Base-by-base conservation (phyloP, 1,140 invertebrate species). In the Cataglyphis hispanica region DNA sequence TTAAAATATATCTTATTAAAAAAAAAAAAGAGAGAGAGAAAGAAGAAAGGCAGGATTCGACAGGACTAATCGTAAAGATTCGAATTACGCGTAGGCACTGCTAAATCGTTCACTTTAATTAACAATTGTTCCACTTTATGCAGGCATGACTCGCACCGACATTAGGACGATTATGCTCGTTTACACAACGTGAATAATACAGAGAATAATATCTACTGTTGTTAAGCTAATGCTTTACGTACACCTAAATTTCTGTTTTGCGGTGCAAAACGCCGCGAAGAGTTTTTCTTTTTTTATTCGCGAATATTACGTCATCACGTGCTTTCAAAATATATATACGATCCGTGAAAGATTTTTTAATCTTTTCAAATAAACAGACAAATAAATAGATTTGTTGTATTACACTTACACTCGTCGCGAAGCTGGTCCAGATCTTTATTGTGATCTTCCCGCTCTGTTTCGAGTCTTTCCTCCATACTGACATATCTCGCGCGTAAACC, bases 401-500 rank as follows among this genome's bases (percentile, higher is more conserved):
- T 88, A 88, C 58, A 91, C 93, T 94, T 87, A 94, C 93, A 87
- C 77, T 95, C 92, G 80, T 91, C 91, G 70, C 92, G 91, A 69
- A 94, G 91, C 72, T 92, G 88, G 66, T 93, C 91, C 78, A 95
- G 87, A 64, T 91, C 89, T 90, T 90, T 92, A 69, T 92, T 86
- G 81, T 95, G 93, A 46, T 93, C 89, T 40, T 93, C 84, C 72
- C 95, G 95, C 87, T 96, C 95, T 53, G 93, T 91, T 2, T 91
- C 88, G 46, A 96, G 86, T 64, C 95, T 93, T 80, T 96, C 95
- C 84, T 96, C 95, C 53, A 96, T 92, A 64, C 95, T 92, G 53
- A 94, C 91, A 87, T 95, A 96, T 22, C 93, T 95, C 46, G 93
- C 92, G 80, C 95, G 93, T 11, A 95, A 93, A 90, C 96, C 95